These are phyloP conservation scores for Galendromus occidentalis DNA, from an alignment of 1,140 invertebrate species.

Conservation along the genomic window DNA sequence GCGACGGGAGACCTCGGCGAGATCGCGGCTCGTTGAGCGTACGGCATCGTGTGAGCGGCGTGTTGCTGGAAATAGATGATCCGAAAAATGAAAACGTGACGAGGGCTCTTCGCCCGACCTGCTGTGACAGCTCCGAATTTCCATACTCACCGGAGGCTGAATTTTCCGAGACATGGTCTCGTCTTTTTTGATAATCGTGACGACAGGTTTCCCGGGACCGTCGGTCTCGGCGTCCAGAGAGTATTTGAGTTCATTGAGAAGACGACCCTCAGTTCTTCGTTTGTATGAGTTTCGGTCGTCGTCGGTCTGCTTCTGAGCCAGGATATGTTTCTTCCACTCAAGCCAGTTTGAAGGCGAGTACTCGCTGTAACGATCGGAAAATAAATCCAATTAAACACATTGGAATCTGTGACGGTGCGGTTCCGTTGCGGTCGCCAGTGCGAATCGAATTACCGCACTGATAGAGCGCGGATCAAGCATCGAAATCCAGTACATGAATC, in stretches of 20 bases:
- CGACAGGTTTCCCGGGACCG: neutral
- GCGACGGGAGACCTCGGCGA: neutral
- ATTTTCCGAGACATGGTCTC: neutral
- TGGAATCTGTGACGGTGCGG: no score
- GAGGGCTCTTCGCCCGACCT: neutral
- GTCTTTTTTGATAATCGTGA: constrained; percentile 3
- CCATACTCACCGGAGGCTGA: neutral
- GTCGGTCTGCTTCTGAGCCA: constrained; percentile 7
- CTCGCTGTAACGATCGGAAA: neutral
- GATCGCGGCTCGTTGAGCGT: neutral
- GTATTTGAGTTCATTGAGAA: neutral
- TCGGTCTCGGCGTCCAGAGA: neutral
- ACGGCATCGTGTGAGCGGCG: neutral
- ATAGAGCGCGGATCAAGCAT: no score
- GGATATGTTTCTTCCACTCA: neutral
- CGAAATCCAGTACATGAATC: no score
- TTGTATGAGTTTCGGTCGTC: neutral
- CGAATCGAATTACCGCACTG: no score
- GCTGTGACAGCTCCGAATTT: neutral
- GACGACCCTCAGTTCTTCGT: neutral
- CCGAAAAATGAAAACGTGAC: neutral
- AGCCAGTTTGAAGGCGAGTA: constrained; percentile 2
- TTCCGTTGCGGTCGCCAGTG: no score
- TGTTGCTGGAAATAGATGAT: neutral
- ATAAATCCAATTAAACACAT: no score